Conservation (phyloP, 1,140 invertebrate genomes). For the Bombus breviceps region DNA sequence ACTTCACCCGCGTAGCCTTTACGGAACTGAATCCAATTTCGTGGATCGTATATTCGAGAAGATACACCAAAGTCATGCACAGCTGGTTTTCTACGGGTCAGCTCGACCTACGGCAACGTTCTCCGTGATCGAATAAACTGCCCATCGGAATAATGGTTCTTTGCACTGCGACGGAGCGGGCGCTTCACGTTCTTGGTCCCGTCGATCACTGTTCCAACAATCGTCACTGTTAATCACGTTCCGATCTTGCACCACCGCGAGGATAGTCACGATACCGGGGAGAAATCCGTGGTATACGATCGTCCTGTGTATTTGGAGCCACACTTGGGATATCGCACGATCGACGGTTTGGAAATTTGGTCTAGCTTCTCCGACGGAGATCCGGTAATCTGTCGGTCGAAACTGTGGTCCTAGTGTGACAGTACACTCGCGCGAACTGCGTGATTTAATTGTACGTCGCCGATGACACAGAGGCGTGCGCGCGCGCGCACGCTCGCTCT, state of each 20-base stretch:
- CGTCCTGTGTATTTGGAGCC: no score
- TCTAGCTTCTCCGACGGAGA: conserved; percentile 27
- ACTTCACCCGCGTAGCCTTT: conserved; percentile 62
- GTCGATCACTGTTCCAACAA: neutral
- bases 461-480: conserved; percentile 35
- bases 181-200: neutral
- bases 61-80: neutral
- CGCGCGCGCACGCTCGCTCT: conserved; percentile 56
- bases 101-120: conserved; percentile 42
- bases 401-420: neutral
- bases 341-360: neutral
- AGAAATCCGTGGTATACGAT: neutral
- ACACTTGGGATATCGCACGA: neutral
- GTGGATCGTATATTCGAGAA: neutral
- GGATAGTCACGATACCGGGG: neutral
- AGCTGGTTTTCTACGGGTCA: conserved; percentile 34
- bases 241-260: neutral
- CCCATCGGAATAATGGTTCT: conserved; percentile 32
- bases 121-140: neutral
- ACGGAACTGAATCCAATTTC: conserved; percentile 10
- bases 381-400: conserved; percentile 32
- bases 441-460: conserved; percentile 63
- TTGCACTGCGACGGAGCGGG: conserved; percentile 43
- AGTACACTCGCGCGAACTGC: conserved; percentile 53
- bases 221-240: conserved; percentile 14